phyloP scores from a whole-genome alignment of 2,888 invertebrate species.

The Sympetrum striolatum region DNA sequence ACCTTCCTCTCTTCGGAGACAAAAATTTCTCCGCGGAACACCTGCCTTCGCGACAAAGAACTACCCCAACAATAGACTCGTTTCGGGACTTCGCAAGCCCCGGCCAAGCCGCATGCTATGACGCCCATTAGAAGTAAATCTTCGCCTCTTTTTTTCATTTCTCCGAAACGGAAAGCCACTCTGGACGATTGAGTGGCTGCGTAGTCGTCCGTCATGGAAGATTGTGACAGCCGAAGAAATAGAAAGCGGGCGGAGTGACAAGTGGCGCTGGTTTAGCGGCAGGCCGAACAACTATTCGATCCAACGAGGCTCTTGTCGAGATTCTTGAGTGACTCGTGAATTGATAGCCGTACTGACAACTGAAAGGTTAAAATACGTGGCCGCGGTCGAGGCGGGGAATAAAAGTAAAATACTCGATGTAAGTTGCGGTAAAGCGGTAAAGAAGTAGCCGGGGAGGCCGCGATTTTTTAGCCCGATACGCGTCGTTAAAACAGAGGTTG shows the following conservation, averaged over 20 bases:
- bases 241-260: neutral
- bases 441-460: neutral
- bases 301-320: neutral
- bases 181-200: neutral
- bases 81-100: neutral
- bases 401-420: neutral
- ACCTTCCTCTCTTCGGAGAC: neutral
- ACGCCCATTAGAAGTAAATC: neutral
- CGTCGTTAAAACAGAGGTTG: neutral
- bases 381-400: neutral
- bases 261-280: neutral
- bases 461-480: neutral
- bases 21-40: neutral
- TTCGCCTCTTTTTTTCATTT: neutral
- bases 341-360: neutral
- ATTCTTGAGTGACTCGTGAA: neutral
- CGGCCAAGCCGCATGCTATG: neutral
- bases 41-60: neutral
- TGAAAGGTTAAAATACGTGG: neutral
- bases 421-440: neutral
- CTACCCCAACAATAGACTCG: neutral
- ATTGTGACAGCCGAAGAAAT: neutral
- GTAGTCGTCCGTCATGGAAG: neutral
- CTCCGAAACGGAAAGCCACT: neutral
- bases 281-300: neutral